Evolutionary conservation across 2,797 vertebrate species (phyloP), one percentile per base, ranked within the genome.

Genomic region (Coilia nasus): DNA sequence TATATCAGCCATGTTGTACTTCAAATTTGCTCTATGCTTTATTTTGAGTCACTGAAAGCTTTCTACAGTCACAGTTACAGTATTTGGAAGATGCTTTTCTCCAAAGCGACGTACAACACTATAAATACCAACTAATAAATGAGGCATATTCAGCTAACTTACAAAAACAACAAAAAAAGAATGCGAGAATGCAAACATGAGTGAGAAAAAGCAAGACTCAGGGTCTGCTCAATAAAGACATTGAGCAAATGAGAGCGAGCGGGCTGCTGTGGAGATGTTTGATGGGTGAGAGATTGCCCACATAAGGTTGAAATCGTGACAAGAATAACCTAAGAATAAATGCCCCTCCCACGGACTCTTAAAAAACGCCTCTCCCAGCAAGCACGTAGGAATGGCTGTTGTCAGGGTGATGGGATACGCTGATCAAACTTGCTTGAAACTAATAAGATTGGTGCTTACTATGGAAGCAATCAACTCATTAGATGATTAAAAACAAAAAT

Each of bases 261-360:
- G 15, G 17, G 15, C 71, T 78, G 41, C 35, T 78, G 71, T 19
- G 17, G 6, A 44, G 41, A 44, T 21, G 71, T 41, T 78, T 35
- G 35, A 17, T 54, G 31, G 81, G 82, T 80, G 85, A 87, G 71
- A 19, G 31, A 44, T 19, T 35, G 31, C 17, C 71, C 31, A 78
- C 71, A 78, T 41, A 44, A 78, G 71, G 71, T 78, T 3, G 17
- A 21, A 78, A 78, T 78, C 35, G 19, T 78, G 71, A 78, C 35
- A 10, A 44, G 71, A 78, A 44, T 78, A 78, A 78, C 71, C 67
- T 41, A 75, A 75, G 71, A 78, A 78, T 78, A 78, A 78, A 78
- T 44, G 31, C 17, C 19, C 44, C 71, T 44, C 35, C 71, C 35
- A 21, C 71, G 41, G 71, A 2, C 15, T 78, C 31, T 9, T 35